Percentiles rank a stretch among this genome's conserved stretches.
These are phyloP conservation scores for Sphinx pinastri DNA, from an alignment of 2,888 invertebrate genomes.

Conservation along the genomic window DNA sequence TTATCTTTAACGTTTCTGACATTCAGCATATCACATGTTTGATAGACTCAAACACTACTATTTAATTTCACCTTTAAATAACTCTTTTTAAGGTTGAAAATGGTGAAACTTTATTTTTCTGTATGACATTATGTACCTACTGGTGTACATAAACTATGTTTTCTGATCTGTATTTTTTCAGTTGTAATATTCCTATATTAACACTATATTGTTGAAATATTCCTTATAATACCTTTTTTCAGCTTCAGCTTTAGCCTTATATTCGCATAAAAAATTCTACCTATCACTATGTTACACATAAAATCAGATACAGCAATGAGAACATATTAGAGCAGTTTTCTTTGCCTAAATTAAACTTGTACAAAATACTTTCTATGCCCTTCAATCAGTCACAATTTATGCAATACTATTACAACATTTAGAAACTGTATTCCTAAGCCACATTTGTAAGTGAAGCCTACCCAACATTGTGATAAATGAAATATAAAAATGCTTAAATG, in stretches of 20 bases:
- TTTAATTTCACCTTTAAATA: not conserved
- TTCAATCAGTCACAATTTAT: not conserved
- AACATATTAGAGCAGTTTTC: not conserved
- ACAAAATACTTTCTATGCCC: slow-evolving; percentile 7
- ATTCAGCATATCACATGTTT: not conserved
- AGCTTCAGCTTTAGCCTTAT: too few relatives aligned
- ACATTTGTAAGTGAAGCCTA: not conserved
- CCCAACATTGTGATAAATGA: too few relatives aligned
- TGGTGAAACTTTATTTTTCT: not conserved
- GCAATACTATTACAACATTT: slow-evolving; percentile 16
- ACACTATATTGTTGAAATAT: too few relatives aligned
- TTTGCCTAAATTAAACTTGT: not conserved
- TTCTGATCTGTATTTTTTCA: not conserved
- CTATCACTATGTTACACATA: not conserved
- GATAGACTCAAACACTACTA: not conserved
- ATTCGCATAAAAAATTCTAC: too few relatives aligned
- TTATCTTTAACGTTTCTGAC: slow-evolving; percentile 16
- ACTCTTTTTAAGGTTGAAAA: not conserved
- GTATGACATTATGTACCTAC: not conserved
- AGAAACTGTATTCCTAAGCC: not conserved
- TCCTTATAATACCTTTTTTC: too few relatives aligned
- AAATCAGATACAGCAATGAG: not conserved
- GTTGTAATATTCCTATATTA: not conserved
- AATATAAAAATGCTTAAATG: not conserved
- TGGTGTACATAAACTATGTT: not conserved